These are phyloP conservation scores for Hirundo rustica DNA, from an alignment of 2,797 vertebrate genomes.

Conservation along the genomic window DNA sequence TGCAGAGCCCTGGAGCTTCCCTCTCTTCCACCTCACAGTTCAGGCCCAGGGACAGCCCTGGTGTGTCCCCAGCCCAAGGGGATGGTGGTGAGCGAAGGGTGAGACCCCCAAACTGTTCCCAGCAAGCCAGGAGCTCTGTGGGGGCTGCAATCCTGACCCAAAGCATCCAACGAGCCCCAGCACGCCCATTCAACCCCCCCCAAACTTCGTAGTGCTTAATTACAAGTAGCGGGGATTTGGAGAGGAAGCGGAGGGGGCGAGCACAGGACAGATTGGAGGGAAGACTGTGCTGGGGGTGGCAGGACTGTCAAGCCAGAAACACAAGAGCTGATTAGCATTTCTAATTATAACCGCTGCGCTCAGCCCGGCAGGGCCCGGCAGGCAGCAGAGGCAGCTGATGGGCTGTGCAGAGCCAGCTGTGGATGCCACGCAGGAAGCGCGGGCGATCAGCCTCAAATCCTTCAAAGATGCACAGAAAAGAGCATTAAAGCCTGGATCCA, in stretches of 20 bases:
- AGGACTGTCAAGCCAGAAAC: conserved; percentile 53
- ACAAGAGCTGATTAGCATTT: conserved; percentile 61
- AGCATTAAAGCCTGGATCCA: background rate
- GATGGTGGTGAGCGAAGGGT: background rate
- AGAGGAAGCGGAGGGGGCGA: background rate
- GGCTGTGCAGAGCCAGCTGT: conserved; percentile 26
- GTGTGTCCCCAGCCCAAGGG: background rate
- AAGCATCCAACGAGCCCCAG: background rate
- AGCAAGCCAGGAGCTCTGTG: background rate
- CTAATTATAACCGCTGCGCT: conserved; percentile 44
- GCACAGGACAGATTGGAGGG: conserved; percentile 28
- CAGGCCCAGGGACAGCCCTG: background rate
- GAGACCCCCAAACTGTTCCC: background rate
- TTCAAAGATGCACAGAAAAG: background rate
- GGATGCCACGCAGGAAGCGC: background rate
- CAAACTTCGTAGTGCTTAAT: background rate
- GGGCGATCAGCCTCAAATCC: background rate
- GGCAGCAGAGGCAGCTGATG: conserved; percentile 41
- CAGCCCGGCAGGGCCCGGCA: conserved; percentile 13
- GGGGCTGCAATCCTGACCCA: background rate
- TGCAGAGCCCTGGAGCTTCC: background rate
- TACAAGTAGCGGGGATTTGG: background rate
- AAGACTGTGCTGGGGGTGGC: conserved; percentile 48
- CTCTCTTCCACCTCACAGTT: background rate
- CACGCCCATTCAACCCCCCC: background rate